These are phyloP conservation scores for Hippocampus barbouri DNA, from an alignment of 2,113 vertebrate species.

Conservation along the genomic window DNA sequence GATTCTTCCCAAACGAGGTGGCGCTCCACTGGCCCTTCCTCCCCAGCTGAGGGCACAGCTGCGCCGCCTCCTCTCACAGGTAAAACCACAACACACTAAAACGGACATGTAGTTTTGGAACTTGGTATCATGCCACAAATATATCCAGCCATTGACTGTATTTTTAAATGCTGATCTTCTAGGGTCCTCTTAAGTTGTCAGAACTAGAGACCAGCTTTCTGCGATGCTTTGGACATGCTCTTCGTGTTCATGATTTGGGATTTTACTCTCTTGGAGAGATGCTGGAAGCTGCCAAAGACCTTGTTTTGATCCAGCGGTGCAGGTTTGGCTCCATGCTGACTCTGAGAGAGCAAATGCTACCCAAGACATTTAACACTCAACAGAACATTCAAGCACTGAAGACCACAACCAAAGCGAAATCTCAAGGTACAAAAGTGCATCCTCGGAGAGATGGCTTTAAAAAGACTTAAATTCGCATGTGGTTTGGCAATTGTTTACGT, in stretches of 20 bases:
- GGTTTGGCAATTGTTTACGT: not conserved
- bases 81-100: conserved; percentile 12
- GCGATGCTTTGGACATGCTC: conserved; percentile 72
- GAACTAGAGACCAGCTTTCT: conserved; percentile 76
- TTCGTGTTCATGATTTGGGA: conserved; percentile 76
- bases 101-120: not conserved
- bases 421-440: conserved; percentile 27
- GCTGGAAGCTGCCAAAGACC: conserved; percentile 71
- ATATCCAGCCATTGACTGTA: not conserved
- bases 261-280: conserved; percentile 83
- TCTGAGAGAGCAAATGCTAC: conserved; percentile 61
- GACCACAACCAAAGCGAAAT: not conserved
- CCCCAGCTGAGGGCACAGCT: conserved; percentile 78
- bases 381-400: conserved; percentile 1
- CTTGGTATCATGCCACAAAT: not conserved
- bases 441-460: not conserved
- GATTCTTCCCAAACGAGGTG: conserved; percentile 60
- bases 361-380: not conserved
- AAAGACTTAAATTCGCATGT: not conserved
- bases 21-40: conserved; percentile 67
- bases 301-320: conserved; percentile 74
- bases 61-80: conserved; percentile 74
- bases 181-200: conserved; percentile 76
- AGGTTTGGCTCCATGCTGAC: conserved; percentile 76
- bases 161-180: conserved; percentile 30